Conservation (phyloP, 2,797 vertebrate genomes). For the Sebastes matsubarae region DNA sequence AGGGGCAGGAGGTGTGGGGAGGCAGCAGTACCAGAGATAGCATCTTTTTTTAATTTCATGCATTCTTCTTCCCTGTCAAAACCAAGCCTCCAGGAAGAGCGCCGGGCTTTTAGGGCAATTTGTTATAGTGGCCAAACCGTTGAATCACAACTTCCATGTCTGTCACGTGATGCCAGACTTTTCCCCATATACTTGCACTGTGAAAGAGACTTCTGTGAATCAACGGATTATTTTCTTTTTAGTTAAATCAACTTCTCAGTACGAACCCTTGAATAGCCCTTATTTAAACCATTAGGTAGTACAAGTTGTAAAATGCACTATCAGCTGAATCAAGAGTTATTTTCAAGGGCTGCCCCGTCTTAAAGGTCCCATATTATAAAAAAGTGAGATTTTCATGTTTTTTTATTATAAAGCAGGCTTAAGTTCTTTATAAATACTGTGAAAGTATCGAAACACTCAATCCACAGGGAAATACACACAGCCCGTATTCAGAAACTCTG, state of each 20-base stretch:
- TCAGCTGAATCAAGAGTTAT: too few species aligned
- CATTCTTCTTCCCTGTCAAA: neutral
- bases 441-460: too few species aligned
- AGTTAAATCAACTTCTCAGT: neutral
- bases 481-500: too few species aligned
- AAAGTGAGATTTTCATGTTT: too few species aligned
- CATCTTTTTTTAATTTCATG: neutral
- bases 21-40: neutral
- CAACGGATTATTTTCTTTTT: neutral
- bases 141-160: neutral
- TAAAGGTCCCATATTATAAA: too few species aligned
- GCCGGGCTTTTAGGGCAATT: neutral
- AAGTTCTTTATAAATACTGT: too few species aligned
- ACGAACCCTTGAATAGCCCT: neutral
- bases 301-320: neutral
- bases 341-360: too few species aligned
- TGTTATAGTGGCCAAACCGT: neutral
- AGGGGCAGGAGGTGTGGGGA: neutral
- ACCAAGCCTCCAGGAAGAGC: neutral
- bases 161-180: neutral
- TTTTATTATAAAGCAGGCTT: too few species aligned
- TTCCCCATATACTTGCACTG: neutral
- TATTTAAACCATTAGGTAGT: neutral
- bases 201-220: neutral
- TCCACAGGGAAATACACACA: too few species aligned